Evolutionary conservation across 2,797 vertebrate genomes (phyloP).

Genomic region (Galago senegalensis): DNA sequence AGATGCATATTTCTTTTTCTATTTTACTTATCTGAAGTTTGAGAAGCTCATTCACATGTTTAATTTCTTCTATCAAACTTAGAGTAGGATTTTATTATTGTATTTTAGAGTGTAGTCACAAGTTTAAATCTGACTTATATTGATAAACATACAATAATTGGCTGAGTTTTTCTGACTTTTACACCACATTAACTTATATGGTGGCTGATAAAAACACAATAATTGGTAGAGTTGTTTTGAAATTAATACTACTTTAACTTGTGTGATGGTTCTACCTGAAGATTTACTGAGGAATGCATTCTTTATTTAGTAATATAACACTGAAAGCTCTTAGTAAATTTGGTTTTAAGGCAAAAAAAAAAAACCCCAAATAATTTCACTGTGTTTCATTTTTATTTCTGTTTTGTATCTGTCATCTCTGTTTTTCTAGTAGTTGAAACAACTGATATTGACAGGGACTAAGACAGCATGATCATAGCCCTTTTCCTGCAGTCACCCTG

Average conservation of each 20-base stretch:
- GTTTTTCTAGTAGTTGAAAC: slow-evolving; percentile 40
- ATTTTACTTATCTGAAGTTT: slow-evolving; percentile 60
- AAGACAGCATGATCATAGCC: slow-evolving; percentile 62
- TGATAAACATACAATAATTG: slow-evolving; percentile 76
- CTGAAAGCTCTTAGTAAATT: slow-evolving; percentile 43
- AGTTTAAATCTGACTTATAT: slow-evolving; percentile 55
- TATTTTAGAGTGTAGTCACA: slow-evolving; percentile 19
- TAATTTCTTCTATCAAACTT: slow-evolving; percentile 66
- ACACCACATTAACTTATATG: slow-evolving; percentile 12
- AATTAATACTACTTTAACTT: slow-evolving; percentile 64
- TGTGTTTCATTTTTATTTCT: slow-evolving; percentile 48
- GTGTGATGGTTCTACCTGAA: background rate
- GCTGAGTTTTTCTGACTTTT: slow-evolving; percentile 66
- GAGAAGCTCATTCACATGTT: slow-evolving; percentile 54
- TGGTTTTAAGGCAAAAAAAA: background rate
- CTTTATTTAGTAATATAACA: slow-evolving; percentile 2
- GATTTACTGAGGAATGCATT: slow-evolving; percentile 47
- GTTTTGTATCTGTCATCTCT: slow-evolving; percentile 12
- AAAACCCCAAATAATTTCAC: slow-evolving; percentile 16
- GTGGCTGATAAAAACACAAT: slow-evolving; percentile 68
- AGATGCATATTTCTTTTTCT: background rate
- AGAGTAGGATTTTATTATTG: slow-evolving; percentile 58
- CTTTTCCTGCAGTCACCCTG: slow-evolving; percentile 24
- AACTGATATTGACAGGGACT: slow-evolving; percentile 56
- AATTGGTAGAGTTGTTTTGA: slow-evolving; percentile 59